Evolutionary conservation across 2,888 invertebrate genomes (phyloP).

Genomic region (Metalampra italica): DNA sequence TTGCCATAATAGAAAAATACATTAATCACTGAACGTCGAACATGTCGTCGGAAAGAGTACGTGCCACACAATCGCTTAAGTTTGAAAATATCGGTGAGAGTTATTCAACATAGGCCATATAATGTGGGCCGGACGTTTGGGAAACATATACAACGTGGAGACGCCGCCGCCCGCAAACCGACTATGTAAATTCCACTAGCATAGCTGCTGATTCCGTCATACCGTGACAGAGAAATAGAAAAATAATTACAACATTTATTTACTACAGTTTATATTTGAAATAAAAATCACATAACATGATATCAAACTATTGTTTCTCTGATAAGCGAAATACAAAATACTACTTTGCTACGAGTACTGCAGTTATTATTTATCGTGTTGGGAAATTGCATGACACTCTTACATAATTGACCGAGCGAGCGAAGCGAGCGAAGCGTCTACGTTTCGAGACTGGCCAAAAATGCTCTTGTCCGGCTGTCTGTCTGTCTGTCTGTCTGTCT

Average conservation of each 20-base stretch:
- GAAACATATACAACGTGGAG: background rate
- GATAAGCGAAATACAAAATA: background rate
- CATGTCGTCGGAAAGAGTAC: slow-evolving; percentile 34
- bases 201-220: too few species aligned
- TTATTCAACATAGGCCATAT: slow-evolving; percentile 48
- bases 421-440: too few species aligned
- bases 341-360: too few species aligned
- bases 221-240: too few species aligned
- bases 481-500: too few species aligned
- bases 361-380: too few species aligned
- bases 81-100: slow-evolving; percentile 58
- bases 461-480: too few species aligned
- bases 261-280: background rate
- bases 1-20: slow-evolving; percentile 66
- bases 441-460: too few species aligned
- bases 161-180: background rate
- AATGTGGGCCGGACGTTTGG: slow-evolving; percentile 21
- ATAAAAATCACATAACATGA: background rate
- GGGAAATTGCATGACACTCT: too few species aligned
- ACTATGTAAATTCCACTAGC: too few species aligned
- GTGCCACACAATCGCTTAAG: slow-evolving; percentile 49
- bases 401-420: too few species aligned
- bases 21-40: slow-evolving; percentile 60
- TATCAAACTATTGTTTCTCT: background rate
- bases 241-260: background rate